Evolutionary conservation across 2,113 vertebrate species (phyloP), one percentile per base, ranked within the genome.

Genomic region (Empidonax alnorum): DNA sequence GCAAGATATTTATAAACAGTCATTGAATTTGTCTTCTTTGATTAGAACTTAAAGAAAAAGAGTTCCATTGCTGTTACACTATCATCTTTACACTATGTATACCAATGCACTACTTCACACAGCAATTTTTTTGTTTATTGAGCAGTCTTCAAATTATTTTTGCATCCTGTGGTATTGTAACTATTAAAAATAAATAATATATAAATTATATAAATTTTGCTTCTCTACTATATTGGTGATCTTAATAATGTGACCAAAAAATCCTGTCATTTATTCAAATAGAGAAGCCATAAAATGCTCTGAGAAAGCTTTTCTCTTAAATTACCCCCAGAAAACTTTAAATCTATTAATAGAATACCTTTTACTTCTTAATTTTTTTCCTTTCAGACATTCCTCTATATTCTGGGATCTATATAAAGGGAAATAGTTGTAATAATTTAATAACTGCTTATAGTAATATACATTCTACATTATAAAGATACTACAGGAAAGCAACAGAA

Each of bases 61-160:
- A 96, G 89, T 92, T 96, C 55, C 78, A 93, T 93, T 76, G 82
- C 33, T 83, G 68, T 90, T 96, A 95, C 66, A 96, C 84, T 55
- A 90, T 85, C 91, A 96, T 47, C 85, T 96, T 96, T 94, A 95
- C 72, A 93, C 75, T 77, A 56, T 22, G 49, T 74, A 73, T 59
- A 25, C 25, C 35, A 59, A 41, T 10, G 49, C 22, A 66, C 31
- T 73, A 53, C 28, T 53, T 69, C 28, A 62, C 15, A 28, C 2
- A 7, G 4, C 5, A 50, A 58, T 46, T 73, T 49, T 62, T 73
- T 82, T 78, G 3, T 33, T 84, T 73, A 24, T 62, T 82, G 66
- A 87, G 35, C 10, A 81, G 71, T 37, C 20, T n/a, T 58, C 19
- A 30, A 65, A 78, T 50, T 79, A 67, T 31, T 95, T 89, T 62